phyloP scores from a whole-genome alignment of 30 jellyfish, hydroid and myxozoan genomes.

The Chrysaora quinquecirrha region DNA sequence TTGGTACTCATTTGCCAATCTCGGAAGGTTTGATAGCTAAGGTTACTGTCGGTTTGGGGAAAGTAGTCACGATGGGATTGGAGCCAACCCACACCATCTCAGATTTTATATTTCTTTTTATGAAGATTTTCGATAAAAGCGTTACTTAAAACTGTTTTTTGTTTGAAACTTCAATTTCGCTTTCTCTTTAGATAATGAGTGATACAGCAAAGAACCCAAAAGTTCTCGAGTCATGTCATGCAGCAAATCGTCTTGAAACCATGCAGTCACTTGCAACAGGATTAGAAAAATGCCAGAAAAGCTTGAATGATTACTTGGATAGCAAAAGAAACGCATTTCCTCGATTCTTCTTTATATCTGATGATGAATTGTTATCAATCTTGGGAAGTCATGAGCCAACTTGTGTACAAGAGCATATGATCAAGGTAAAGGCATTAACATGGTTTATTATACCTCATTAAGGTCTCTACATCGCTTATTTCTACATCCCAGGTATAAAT shows the following conservation, averaged over 20 bases:
- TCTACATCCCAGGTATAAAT: no score
- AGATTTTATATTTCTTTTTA: no score
- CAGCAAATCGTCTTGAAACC: conserved; percentile 82
- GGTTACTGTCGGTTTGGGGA: no score
- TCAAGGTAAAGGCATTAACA: conserved; percentile 87
- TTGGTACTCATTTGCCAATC: no score
- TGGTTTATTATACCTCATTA: no score
- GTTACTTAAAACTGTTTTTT: no score
- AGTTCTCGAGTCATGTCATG: conserved; percentile 93
- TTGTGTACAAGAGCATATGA: conserved; percentile 98
- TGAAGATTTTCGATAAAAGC: no score
- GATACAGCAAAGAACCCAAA: conserved; percentile 91
- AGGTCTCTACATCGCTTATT: no score
- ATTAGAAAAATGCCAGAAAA: conserved; percentile 91
- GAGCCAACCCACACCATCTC: no score
- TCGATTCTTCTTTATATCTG: conserved; percentile 93
- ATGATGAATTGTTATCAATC: conserved; percentile 92
- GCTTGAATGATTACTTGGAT: conserved; percentile 93
- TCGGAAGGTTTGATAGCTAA: no score
- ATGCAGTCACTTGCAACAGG: conserved; percentile 86
- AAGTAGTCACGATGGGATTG: no score
- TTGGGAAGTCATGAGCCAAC: conserved; percentile 98
- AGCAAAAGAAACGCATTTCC: conserved; percentile 97
- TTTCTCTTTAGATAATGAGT: conserved; percentile 96
- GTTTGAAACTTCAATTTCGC: no score